Conservation (phyloP, 2,797 vertebrate genomes). For the Adrianichthys oophorus region DNA sequence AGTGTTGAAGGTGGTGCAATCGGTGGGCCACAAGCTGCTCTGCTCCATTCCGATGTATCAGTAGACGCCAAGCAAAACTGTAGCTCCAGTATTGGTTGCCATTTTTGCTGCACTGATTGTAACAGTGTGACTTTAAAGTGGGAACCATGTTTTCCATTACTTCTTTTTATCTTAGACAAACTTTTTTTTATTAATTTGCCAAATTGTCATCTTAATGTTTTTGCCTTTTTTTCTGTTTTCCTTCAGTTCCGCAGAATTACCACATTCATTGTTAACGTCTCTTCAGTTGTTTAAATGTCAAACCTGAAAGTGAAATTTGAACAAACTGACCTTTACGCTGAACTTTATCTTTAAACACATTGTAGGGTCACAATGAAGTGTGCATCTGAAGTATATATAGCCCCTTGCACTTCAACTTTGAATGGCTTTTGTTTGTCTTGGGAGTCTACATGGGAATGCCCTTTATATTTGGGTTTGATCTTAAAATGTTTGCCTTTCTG, state of each 20-base stretch:
- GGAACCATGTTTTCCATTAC: too few relatives aligned
- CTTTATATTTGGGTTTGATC: conserved; percentile 44
- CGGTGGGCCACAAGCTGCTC: too few relatives aligned
- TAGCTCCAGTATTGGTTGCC: too few relatives aligned
- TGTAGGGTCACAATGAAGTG: conserved; percentile 31
- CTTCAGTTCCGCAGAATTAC: neutral
- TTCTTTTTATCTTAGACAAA: too few relatives aligned
- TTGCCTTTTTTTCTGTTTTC: neutral
- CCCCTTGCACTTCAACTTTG: conserved; percentile 41
- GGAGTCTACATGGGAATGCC: conserved; percentile 28
- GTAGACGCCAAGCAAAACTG: too few relatives aligned
- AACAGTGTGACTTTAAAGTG: too few relatives aligned
- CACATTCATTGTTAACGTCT: too few relatives aligned
- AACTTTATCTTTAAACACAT: conserved; percentile 30
- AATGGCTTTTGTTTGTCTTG: conserved; percentile 56
- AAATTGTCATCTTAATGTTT: too few relatives aligned
- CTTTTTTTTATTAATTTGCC: too few relatives aligned
- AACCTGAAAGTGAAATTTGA: neutral
- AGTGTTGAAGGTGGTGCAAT: too few relatives aligned
- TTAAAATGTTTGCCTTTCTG: conserved; percentile 34
- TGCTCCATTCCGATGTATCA: too few relatives aligned
- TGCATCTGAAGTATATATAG: conserved; percentile 45
- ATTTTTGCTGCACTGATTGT: too few relatives aligned
- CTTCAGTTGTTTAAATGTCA: conserved; percentile 2
- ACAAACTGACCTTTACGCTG: conserved; percentile 10